These are phyloP conservation scores for Lordiphosa collinella DNA, from an alignment of 1,140 invertebrate species.

Conservation along the genomic window DNA sequence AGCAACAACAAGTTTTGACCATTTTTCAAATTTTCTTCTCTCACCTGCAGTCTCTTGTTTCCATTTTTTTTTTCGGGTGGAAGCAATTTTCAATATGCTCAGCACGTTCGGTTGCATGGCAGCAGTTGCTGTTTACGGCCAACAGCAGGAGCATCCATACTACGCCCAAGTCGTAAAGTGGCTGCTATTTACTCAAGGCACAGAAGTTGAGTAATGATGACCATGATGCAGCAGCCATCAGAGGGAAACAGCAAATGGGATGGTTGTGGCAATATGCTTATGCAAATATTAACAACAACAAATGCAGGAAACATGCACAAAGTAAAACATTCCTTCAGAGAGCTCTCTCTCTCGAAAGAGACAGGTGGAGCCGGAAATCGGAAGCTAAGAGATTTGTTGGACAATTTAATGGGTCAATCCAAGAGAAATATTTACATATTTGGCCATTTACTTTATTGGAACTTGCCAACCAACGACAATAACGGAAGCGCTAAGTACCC, in stretches of 20 bases:
- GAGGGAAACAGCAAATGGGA: neutral
- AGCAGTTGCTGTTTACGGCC: conserved; percentile 47
- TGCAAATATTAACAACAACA: conserved; percentile 48
- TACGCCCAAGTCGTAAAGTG: conserved; percentile 43
- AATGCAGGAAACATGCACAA: conserved; percentile 26
- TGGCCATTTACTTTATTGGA: too few species aligned
- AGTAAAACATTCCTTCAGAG: conserved; percentile 2
- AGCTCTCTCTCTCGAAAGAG: neutral
- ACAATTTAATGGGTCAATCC: conserved; percentile 31
- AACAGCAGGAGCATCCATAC: conserved; percentile 15
- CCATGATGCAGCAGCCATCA: conserved; percentile 37
- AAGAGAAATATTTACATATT: conserved; percentile 5
- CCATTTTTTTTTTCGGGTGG: conserved; percentile 10
- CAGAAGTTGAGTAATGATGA: conserved; percentile 55
- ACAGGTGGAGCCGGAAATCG: conserved; percentile 1
- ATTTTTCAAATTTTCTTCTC: conserved; percentile 49
- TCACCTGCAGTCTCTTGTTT: neutral
- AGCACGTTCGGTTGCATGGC: conserved; percentile 28
- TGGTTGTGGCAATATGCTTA: conserved; percentile 33
- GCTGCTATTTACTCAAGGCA: conserved; percentile 45
- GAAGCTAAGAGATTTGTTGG: conserved; percentile 19
- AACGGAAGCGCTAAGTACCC: too few species aligned
- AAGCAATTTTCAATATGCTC: conserved; percentile 43
- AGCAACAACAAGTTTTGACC: conserved; percentile 40
- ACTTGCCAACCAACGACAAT: too few species aligned